These are phyloP conservation scores for Microcebus ravelobensis DNA, from an alignment of 2,113 vertebrate genomes.

Conservation along the genomic window DNA sequence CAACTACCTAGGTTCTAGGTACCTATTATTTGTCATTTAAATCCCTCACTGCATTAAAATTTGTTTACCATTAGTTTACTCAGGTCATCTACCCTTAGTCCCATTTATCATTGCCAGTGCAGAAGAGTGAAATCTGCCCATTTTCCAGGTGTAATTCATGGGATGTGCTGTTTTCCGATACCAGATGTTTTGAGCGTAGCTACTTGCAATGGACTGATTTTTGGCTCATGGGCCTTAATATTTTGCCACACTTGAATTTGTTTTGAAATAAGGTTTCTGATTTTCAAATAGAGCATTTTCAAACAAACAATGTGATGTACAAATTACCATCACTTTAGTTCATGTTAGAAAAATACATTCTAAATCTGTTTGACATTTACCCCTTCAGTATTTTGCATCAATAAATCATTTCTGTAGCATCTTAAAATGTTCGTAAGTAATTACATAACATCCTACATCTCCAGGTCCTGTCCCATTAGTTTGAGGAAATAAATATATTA, in stretches of 20 bases:
- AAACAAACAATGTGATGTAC: conserved; percentile 62
- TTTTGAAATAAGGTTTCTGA: conserved; percentile 67
- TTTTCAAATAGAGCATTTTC: conserved; percentile 66
- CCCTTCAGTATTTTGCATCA: conserved; percentile 55
- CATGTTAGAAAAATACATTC: conserved; percentile 59
- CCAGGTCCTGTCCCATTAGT: conserved; percentile 41
- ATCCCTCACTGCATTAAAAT: not conserved
- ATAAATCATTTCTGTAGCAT: conserved; percentile 64
- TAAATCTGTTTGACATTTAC: conserved; percentile 74
- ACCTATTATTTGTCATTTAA: not conserved
- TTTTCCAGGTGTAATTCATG: conserved; percentile 13
- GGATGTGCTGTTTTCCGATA: not conserved
- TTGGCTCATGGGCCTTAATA: conserved; percentile 56
- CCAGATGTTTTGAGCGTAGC: conserved; percentile 58
- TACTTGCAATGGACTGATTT: conserved; percentile 42
- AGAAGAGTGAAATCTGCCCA: conserved; percentile 11
- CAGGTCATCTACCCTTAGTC: not conserved
- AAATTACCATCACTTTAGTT: conserved; percentile 61
- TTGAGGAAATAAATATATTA: not conserved
- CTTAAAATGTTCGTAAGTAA: conserved; percentile 58
- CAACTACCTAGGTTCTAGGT: not conserved
- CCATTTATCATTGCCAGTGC: not conserved
- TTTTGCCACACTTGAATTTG: conserved; percentile 63
- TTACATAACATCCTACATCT: conserved; percentile 26
- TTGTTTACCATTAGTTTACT: not conserved